Conservation (phyloP, 2,113 vertebrate genomes). For the Albula glossodonta region DNA sequence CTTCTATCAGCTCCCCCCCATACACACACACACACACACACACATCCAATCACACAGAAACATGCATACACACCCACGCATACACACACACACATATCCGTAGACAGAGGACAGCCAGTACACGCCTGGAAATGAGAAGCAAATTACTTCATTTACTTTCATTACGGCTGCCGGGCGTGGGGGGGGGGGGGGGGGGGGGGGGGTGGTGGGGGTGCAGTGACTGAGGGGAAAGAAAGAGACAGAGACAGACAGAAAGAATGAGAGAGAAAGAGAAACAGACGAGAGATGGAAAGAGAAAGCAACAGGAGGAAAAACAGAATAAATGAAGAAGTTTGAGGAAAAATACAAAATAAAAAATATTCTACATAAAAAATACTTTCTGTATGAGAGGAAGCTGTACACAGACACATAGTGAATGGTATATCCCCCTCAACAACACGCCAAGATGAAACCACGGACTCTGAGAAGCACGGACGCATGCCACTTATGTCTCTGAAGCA, state of each 20-base stretch:
- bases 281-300: neutral
- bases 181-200: neutral
- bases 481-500: neutral
- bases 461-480: neutral
- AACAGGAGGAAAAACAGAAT: neutral
- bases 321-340: neutral
- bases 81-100: neutral
- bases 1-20: neutral
- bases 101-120: conserved; percentile 27
- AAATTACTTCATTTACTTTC: conserved; percentile 49
- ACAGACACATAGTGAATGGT: neutral
- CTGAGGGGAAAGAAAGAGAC: neutral
- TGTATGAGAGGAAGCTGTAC: neutral
- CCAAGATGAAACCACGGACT: neutral
- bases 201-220: neutral
- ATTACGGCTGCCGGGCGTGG: conserved; percentile 14
- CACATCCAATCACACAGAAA: neutral
- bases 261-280: neutral
- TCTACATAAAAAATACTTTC: neutral
- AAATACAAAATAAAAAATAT: neutral
- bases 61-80: neutral
- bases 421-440: neutral
- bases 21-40: neutral
- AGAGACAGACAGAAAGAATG: neutral
- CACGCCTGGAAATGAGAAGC: conserved; percentile 38